Base-by-base conservation (phyloP, 2,797 vertebrate genomes). In the Tapirus indicus region DNA sequence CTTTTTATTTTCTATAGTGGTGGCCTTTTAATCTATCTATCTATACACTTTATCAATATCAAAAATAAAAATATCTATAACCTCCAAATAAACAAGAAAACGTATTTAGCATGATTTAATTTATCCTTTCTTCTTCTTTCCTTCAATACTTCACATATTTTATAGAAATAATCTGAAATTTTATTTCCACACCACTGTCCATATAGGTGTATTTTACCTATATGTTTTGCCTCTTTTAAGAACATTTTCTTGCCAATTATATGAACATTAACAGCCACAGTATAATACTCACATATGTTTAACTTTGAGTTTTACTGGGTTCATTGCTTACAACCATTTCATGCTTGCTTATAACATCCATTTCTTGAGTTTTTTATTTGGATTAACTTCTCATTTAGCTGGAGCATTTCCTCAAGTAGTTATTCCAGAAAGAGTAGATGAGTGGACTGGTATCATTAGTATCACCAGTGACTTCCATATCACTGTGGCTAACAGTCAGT, bases 91-190 rank as follows among this genome's bases (percentile, higher is more conserved):
- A 86, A 82, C 25, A 74, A 62, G 47, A 95, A 69, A 44, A 83
- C 14, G 25, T 71, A 78, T 64, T 69, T 92, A 92, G 5, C 27
- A 27, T 75, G 44, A 13, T 91, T 86, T 64, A 71, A 91, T 91
- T 91, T 86, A 80, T 88, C 7, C 49, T 25, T 78, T 93, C 14
- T 62, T 60, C n/a, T 80, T 27, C 17, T 23, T 47, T 56, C 32
- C 35, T 80, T 62, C 17, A 86, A 9, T 79, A 47, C 56, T 72
- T 95, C 35, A 64, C 4, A 56, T 41, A 58, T 58, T 88, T 69
- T 93, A 62, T 12, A 82, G 14, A 87, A 58, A 92, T 93, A 68
- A 75, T 68, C 49, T 60, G 32, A 92, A 75, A 78, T 74, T 92
- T 88, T 74, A 79, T 92, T 88, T 83, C 62, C 16, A 75, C 32